Conservation (phyloP, 2,113 vertebrate species). For the Malurus elegans region DNA sequence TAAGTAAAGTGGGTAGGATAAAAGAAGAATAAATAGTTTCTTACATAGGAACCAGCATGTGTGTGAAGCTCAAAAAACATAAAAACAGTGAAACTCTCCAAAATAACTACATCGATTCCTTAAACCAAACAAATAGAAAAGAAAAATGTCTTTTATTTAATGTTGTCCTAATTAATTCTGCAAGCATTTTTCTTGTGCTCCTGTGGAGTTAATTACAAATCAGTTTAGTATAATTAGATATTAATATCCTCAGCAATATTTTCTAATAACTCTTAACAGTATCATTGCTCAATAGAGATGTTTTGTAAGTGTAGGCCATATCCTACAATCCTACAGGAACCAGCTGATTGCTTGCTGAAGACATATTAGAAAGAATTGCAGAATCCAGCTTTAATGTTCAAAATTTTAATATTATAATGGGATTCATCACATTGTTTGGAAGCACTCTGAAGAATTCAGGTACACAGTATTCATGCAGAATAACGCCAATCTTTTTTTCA, state of each 20-base stretch:
- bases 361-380: neutral
- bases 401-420: neutral
- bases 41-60: neutral
- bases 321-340: neutral
- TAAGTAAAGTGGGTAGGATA: neutral
- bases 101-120: slow-evolving; percentile 29
- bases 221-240: slow-evolving; percentile 75
- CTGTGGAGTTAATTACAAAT: slow-evolving; percentile 72
- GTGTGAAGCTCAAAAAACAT: neutral
- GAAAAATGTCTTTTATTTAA: slow-evolving; percentile 38
- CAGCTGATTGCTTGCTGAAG: neutral
- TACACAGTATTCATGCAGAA: neutral
- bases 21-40: neutral
- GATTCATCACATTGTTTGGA: neutral
- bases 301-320: slow-evolving; percentile 29
- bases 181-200: slow-evolving; percentile 59
- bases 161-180: slow-evolving; percentile 67
- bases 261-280: slow-evolving; percentile 71
- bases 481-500: neutral
- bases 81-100: neutral
- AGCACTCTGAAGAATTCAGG: slow-evolving; percentile 5
- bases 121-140: slow-evolving; percentile 53
- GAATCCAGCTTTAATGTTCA: neutral
- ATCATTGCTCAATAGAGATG: slow-evolving; percentile 40
- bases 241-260: slow-evolving; percentile 72